Base-by-base conservation (phyloP, 2,797 vertebrate species). In the Urosaurus nigricauda region DNA sequence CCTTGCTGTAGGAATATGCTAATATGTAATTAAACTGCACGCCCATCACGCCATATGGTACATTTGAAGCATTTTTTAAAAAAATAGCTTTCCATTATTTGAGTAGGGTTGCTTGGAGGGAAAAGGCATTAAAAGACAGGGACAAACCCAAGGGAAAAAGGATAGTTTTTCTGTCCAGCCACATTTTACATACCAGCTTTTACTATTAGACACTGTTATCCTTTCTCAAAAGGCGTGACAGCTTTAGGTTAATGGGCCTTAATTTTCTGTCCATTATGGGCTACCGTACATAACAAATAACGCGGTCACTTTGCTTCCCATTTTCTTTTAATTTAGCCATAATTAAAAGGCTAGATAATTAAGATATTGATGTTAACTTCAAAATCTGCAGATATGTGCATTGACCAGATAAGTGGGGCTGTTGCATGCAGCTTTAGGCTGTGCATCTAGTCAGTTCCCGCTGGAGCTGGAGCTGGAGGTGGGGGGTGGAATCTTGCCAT, bases 31-130 rank as follows among this genome's bases (percentile, higher is more conserved):
- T 97, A 97, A 96, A 96, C 95, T 88, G 88, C 91, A 35, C 91
- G 95, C 95, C 85, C 91, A 19, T 97, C 96, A 91, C 89, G 95
- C 97, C 97, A 97, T 97, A 97, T 97, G 97, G 97, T 97, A 94
- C 95, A 93, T 95, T 94, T 95, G 96, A 97, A 97, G 96, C 96
- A 95, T 95, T 74, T 74, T 74, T 74, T 74, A 40, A 7, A 19
- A 40, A 29, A 96, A 85, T 92, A 88, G 92, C 92, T 88, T 92
- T 96, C 93, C 92, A 96, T 97, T 97, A 96, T 96, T 95, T 90
- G 84, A 93, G 90, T 90, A 92, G 94, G 92, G 92, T 86, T 37
- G 11, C 94, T 95, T 94, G 92, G 94, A 95, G 95, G 91, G 95
- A 94, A 87, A 73, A 92, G 88, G 90, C 83, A 51, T 60, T 94